Evolutionary conservation across 2,888 invertebrate species (phyloP).

Genomic region (Ferrisia virgata): DNA sequence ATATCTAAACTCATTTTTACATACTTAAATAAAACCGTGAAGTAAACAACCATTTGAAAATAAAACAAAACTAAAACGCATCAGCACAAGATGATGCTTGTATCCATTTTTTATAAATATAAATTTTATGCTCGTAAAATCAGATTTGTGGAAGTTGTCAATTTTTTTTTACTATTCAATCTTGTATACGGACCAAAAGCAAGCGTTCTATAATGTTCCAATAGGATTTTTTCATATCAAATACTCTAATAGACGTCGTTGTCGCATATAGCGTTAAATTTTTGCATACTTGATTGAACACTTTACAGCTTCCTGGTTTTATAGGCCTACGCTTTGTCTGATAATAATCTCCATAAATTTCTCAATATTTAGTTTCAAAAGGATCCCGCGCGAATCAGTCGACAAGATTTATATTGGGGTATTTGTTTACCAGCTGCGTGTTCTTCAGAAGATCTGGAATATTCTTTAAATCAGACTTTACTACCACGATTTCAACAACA

Average conservation of each 20-base stretch:
- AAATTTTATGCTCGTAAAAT: background rate
- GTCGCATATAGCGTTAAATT: background rate
- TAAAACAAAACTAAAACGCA: no score
- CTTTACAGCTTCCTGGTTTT: background rate
- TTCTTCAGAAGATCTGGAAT: slow-evolving; percentile 51
- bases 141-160: background rate
- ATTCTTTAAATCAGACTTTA: slow-evolving; percentile 49
- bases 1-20: no score
- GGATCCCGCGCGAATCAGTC: slow-evolving; percentile 35
- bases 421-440: slow-evolving; percentile 59
- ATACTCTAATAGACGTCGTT: background rate
- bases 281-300: background rate
- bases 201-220: no score
- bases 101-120: background rate
- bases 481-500: background rate
- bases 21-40: no score
- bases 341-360: background rate
- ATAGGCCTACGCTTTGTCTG: background rate
- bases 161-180: no score
- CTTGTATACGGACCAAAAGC: background rate
- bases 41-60: no score
- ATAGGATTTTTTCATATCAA: no score
- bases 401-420: slow-evolving; percentile 57
- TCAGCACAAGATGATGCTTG: no score
- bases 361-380: slow-evolving; percentile 31